Evolutionary conservation across 1,140 invertebrate genomes (phyloP).

Genomic region (Globodera rostochiensis): DNA sequence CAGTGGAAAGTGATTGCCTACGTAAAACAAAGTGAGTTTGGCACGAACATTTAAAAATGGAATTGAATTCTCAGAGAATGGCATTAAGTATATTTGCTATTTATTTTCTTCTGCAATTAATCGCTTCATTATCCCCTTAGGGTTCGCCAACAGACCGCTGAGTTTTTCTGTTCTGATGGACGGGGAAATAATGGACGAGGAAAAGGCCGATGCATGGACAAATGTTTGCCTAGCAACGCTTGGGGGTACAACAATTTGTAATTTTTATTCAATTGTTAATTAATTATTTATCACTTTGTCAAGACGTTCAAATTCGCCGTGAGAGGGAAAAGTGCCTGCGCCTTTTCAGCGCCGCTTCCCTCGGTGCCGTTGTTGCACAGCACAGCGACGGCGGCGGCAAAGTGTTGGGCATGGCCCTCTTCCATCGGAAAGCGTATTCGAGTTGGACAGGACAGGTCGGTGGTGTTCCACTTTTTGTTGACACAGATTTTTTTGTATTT

Average conservation of each 20-base stretch:
- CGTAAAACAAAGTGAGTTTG: neutral
- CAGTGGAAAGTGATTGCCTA: neutral
- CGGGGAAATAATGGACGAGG: conserved; percentile 6
- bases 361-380: conserved; percentile 19
- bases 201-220: conserved; percentile 4
- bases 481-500: neutral
- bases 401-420: conserved; percentile 20
- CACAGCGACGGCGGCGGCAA: neutral
- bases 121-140: neutral
- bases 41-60: too few relatives aligned
- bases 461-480: neutral
- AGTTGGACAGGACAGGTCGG: conserved; percentile 24
- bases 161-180: neutral
- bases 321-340: neutral
- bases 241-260: neutral
- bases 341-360: neutral
- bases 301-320: neutral
- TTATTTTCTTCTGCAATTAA: too few relatives aligned
- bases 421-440: conserved; percentile 25
- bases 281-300: neutral
- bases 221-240: neutral
- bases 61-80: too few relatives aligned
- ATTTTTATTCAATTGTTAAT: neutral
- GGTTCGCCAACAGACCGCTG: neutral
- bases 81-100: too few relatives aligned